These are phyloP conservation scores for Chrysomela aeneicollis DNA, from an alignment of 2,888 invertebrate genomes.

Conservation along the genomic window DNA sequence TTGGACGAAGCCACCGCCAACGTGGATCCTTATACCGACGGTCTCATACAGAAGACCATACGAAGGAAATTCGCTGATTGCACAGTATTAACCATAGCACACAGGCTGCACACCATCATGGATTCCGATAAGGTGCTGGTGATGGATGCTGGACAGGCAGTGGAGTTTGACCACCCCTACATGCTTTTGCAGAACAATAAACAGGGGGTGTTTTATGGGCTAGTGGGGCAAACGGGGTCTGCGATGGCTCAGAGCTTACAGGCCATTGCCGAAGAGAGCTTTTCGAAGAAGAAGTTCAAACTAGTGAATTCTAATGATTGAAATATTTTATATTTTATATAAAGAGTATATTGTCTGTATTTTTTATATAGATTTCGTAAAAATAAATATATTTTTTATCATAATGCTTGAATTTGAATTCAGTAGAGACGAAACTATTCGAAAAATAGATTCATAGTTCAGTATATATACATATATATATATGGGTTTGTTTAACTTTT, in stretches of 20 bases:
- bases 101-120: slow-evolving; percentile 85
- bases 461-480: too few relatives aligned
- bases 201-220: slow-evolving; percentile 50
- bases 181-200: slow-evolving; percentile 65
- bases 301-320: not conserved
- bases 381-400: too few relatives aligned
- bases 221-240: slow-evolving; percentile 74
- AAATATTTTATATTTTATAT: not conserved
- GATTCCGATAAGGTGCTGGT: slow-evolving; percentile 84
- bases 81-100: slow-evolving; percentile 85
- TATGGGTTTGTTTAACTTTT: too few relatives aligned
- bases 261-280: slow-evolving; percentile 45
- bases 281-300: slow-evolving; percentile 3
- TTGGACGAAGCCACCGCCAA: slow-evolving; percentile 82
- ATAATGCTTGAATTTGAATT: too few relatives aligned
- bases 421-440: too few relatives aligned
- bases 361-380: too few relatives aligned
- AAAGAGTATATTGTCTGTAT: not conserved
- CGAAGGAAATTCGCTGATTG: slow-evolving; percentile 76
- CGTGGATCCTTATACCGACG: slow-evolving; percentile 81
- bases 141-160: slow-evolving; percentile 77
- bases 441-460: too few relatives aligned
- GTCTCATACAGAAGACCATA: slow-evolving; percentile 79
- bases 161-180: slow-evolving; percentile 81
- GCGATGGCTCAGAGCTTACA: slow-evolving; percentile 48